These are phyloP conservation scores for Scomber japonicus DNA, from an alignment of 2,113 vertebrate species.

Conservation along the genomic window DNA sequence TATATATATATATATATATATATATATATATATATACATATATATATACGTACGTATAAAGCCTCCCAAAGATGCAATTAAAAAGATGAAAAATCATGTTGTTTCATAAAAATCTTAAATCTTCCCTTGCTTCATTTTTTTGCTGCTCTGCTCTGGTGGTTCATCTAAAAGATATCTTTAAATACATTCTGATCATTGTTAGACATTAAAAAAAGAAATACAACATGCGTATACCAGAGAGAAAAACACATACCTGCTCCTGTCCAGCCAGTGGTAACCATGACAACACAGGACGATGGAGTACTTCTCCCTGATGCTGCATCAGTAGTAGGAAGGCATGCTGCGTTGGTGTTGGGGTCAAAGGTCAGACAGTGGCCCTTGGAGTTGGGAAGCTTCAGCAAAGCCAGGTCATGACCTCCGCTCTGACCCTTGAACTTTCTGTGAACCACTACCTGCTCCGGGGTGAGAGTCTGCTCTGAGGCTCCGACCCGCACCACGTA, in stretches of 20 bases:
- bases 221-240: background rate
- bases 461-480: conserved; percentile 84
- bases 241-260: conserved; percentile 84
- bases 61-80: too few species aligned
- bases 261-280: conserved; percentile 89
- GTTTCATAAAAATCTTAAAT: too few species aligned
- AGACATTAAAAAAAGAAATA: background rate
- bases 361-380: conserved; percentile 89
- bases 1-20: too few species aligned
- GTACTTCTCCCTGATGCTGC: conserved; percentile 43
- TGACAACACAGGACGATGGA: conserved; percentile 87
- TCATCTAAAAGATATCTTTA: too few species aligned
- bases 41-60: too few species aligned
- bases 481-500: conserved; percentile 88
- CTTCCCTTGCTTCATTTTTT: too few species aligned
- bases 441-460: conserved; percentile 88
- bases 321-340: conserved; percentile 86
- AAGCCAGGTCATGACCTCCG: conserved; percentile 91
- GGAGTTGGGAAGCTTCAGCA: conserved; percentile 87
- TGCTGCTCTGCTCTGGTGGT: too few species aligned
- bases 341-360: conserved; percentile 85
- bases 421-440: conserved; percentile 89
- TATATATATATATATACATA: too few species aligned
- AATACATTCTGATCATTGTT: too few species aligned
- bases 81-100: too few species aligned